Base-by-base conservation (phyloP, 2,113 vertebrate species). In the Pelobates fuscus region DNA sequence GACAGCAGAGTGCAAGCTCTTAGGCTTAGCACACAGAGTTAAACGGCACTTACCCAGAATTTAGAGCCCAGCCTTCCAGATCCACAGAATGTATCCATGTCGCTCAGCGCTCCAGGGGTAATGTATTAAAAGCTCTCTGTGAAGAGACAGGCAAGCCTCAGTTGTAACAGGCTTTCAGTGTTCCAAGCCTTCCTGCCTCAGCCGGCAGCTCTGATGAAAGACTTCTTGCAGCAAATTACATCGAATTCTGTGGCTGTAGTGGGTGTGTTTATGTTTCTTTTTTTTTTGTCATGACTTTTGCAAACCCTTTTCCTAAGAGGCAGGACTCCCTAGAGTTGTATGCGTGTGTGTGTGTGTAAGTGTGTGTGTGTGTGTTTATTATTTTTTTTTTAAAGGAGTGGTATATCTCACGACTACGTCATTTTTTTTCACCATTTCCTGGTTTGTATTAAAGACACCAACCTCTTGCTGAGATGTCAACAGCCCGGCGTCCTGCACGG, bases 11-110 rank as follows among this genome's bases (percentile, higher is more conserved):
- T 37, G 32, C 32, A 37, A 37, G 32, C 32, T 37, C 32, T n/a
- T n/a, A n/a, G n/a, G 10, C 32, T 5, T 37, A 10, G 32, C 32
- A 37, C 32, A 6, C 32, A 6, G 32, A 37, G 32, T 37, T 37
- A 5, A 5, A 10, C 32, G 10, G 32, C 44, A 49, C 69, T 52
- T 71, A 71, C 69, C 69, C 69, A 71, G 26, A 71, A 71, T 29
- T 61, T 71, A 18, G 69, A 71, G 41, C 58, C 69, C 41, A 61
- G 26, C 2, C 41, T 49, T 1, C 43, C 25, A 14, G 18, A 46
- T 23, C 69, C 69, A 23, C 69, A 71, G 17, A 71, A 71, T 1
- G 12, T 11, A 3, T 71, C 69, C 69, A 71, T 71, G 58, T 44
- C 44, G 7, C 21, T 8, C 5, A 18, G 3, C 1, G 26, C 41